Conservation (phyloP, 2,888 invertebrate species). For the Linyphia triangularis region DNA sequence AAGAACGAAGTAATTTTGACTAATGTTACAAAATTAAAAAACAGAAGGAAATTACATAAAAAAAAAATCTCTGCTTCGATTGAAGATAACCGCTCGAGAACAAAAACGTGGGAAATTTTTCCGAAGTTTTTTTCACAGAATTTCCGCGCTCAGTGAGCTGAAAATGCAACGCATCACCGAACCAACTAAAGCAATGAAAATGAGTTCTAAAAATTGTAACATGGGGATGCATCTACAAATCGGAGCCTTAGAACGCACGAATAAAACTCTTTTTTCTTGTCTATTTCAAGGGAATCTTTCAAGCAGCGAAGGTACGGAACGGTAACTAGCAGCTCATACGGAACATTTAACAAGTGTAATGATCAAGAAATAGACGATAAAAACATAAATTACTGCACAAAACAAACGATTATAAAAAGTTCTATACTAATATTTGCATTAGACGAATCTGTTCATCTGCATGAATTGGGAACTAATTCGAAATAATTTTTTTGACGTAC, state of each 20-base stretch:
- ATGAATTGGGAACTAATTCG: no score
- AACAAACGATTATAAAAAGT: neutral
- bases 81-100: neutral
- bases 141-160: slow-evolving; percentile 30
- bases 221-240: neutral
- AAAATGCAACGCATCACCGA: slow-evolving; percentile 43
- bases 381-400: neutral
- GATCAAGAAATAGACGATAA: neutral
- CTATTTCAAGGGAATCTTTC: neutral
- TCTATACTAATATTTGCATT: no score
- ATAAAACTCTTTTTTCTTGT: neutral
- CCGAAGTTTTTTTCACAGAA: slow-evolving; percentile 1
- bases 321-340: neutral
- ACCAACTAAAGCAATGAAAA: slow-evolving; percentile 23
- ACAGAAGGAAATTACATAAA: slow-evolving; percentile 1
- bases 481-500: no score
- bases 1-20: neutral
- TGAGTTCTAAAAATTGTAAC: slow-evolving; percentile 7
- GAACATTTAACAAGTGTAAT: neutral
- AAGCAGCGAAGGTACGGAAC: neutral
- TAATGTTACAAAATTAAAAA: slow-evolving; percentile 31
- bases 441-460: no score
- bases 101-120: slow-evolving; percentile 20
- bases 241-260: neutral
- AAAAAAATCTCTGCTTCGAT: slow-evolving; percentile 15